Evolutionary conservation across 2,797 vertebrate species (phyloP).

Genomic region (Botia kubotai): DNA sequence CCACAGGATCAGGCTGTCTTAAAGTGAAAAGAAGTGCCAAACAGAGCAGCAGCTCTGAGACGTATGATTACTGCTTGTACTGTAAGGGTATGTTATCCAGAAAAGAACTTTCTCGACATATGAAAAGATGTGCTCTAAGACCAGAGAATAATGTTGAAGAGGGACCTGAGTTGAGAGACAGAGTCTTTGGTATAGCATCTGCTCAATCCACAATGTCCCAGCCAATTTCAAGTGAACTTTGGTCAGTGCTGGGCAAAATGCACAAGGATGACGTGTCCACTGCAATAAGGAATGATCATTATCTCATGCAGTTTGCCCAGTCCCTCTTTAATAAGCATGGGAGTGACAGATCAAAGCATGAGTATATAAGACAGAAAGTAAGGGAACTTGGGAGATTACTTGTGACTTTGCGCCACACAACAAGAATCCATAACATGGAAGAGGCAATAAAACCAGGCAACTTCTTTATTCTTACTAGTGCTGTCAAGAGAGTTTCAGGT

Average conservation of each 20-base stretch:
- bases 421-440: conserved; percentile 49
- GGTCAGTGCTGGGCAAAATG: conserved; percentile 51
- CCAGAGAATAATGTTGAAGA: conserved; percentile 46
- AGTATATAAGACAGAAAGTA: conserved; percentile 59
- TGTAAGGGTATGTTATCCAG: conserved; percentile 49
- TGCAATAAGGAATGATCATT: conserved; percentile 45
- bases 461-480: conserved; percentile 40
- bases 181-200: conserved; percentile 35
- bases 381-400: conserved; percentile 56
- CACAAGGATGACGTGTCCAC: conserved; percentile 47
- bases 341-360: conserved; percentile 47
- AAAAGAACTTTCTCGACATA: conserved; percentile 40
- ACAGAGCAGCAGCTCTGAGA: conserved; percentile 42
- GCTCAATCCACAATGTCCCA: conserved; percentile 49
- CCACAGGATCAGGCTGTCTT: conserved; percentile 41
- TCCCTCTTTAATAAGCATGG: conserved; percentile 57
- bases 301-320: conserved; percentile 53
- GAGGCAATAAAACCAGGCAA: conserved; percentile 48
- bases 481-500: conserved; percentile 49
- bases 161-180: conserved; percentile 24
- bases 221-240: conserved; percentile 49
- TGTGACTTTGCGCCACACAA: conserved; percentile 37
- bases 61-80: conserved; percentile 48
- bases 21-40: conserved; percentile 51
- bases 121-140: conserved; percentile 46